Base-by-base conservation (phyloP, 2,888 invertebrate genomes). In the Orgyia antiqua region DNA sequence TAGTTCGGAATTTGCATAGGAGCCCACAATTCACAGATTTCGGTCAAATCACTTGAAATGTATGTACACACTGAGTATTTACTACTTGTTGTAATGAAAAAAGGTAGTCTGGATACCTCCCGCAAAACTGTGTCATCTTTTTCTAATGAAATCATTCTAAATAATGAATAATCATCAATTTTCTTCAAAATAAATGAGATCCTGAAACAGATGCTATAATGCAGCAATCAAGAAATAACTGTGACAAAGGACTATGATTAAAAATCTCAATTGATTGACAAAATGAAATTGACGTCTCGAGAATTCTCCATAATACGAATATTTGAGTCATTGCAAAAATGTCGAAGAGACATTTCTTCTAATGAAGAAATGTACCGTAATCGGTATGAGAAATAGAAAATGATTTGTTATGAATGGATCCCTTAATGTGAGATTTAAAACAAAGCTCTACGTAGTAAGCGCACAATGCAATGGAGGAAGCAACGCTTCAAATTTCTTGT, bases 1-100 rank as follows among this genome's bases (percentile, higher is more conserved):
- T n/a, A n/a, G n/a, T n/a, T n/a, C n/a, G 30, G 28, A 31, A 62
- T 68, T 67, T 63, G 58, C 65, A 67, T 62, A 57, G 50, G 51
- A 56, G 42, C 48, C 49, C 45, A 36, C 45, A 30, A 50, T 40
- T 62, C 60, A 59, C 62, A 55, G 48, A 63, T 55, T 57, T 47
- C 53, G 62, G 55, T 54, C 58, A 54, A 42, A 48, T 45, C 42
- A 40, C n/a, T n/a, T n/a, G n/a, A n/a, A n/a, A n/a, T n/a, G n/a
- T n/a, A n/a, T n/a, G n/a, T n/a, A n/a, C n/a, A n/a, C n/a, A n/a
- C n/a, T n/a, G n/a, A n/a, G n/a, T n/a, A n/a, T n/a, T n/a, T n/a
- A n/a, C n/a, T n/a, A n/a, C n/a, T n/a, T n/a, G n/a, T n/a, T n/a
- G n/a, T n/a, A n/a, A n/a, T n/a, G n/a, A n/a, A n/a, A n/a, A n/a